These are phyloP conservation scores for Eupithecia exiguata DNA, from an alignment of 2,888 invertebrate species.

Conservation along the genomic window DNA sequence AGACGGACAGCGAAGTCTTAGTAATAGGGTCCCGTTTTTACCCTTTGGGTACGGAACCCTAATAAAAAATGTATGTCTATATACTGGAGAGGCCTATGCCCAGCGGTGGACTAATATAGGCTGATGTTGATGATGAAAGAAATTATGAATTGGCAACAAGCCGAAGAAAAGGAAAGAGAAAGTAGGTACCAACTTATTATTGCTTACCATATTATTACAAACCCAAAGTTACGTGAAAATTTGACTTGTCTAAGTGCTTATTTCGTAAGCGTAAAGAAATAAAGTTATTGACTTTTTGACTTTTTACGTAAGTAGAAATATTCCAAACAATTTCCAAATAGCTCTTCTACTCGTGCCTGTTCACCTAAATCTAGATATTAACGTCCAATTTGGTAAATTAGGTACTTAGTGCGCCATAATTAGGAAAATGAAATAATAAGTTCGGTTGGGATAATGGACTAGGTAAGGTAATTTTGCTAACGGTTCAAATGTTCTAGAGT, in stretches of 20 bases:
- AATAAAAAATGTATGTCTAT: too few relatives aligned
- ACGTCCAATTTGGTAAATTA: slow-evolving; percentile 40
- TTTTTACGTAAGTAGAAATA: background rate
- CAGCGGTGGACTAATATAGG: too few relatives aligned
- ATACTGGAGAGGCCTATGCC: too few relatives aligned
- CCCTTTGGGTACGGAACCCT: too few relatives aligned
- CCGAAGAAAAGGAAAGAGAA: background rate
- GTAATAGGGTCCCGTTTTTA: too few relatives aligned
- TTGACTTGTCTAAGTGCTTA: too few relatives aligned
- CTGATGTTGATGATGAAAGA: too few relatives aligned
- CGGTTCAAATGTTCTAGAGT: slow-evolving; percentile 43
- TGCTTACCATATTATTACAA: background rate
- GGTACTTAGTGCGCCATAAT: slow-evolving; percentile 42
- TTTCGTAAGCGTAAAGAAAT: too few relatives aligned
- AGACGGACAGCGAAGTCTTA: too few relatives aligned
- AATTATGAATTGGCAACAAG: background rate
- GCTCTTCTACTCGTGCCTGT: background rate
- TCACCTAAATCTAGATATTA: slow-evolving; percentile 29
- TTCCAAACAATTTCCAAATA: slow-evolving; percentile 16
- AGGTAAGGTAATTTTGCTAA: slow-evolving; percentile 54
- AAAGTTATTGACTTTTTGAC: too few relatives aligned
- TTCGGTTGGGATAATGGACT: slow-evolving; percentile 50
- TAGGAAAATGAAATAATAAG: slow-evolving; percentile 48
- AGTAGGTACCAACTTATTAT: background rate
- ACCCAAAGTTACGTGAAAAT: background rate